A percentile compares a stretch with the other conserved stretches of the same genome.
Conservation (phyloP, 2,113 vertebrate species). For the Cinclus mexicanus region DNA sequence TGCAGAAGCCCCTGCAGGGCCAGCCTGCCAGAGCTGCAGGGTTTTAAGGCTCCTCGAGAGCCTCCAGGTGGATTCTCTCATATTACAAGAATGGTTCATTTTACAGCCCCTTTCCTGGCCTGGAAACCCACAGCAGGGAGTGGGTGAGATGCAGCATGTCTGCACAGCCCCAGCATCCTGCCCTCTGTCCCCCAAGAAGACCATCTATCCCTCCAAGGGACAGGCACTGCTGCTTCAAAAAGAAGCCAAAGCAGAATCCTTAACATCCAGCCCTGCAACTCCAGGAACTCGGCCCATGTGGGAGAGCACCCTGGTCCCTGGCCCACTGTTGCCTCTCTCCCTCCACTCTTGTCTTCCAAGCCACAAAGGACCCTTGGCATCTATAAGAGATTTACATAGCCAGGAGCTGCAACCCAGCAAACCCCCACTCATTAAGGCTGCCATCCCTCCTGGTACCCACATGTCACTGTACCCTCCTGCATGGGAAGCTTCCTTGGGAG, state of each 20-base stretch:
- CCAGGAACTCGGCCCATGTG: neutral
- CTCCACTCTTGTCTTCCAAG: neutral
- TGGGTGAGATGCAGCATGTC: neutral
- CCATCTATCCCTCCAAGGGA: neutral
- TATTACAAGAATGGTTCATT: slow-evolving; percentile 17
- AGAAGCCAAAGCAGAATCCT: neutral
- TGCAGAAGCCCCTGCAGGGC: neutral
- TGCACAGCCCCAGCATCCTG: neutral
- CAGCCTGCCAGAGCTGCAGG: neutral
- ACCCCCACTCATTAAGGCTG: neutral
- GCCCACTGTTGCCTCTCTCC: neutral
- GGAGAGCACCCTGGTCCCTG: neutral
- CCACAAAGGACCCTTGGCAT: neutral
- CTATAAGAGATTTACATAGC: neutral
- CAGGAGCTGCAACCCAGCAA: neutral
- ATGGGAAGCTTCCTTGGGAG: neutral
- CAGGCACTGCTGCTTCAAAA: neutral
- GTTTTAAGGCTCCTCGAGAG: neutral
- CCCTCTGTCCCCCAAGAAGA: neutral
- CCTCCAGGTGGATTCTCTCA: slow-evolving; percentile 64
- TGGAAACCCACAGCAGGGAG: neutral
- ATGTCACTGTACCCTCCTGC: accelerated
- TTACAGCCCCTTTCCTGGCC: slow-evolving; percentile 44
- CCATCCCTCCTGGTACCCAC: neutral
- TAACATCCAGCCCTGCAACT: neutral